These are phyloP conservation scores for Drosophila paulistorum DNA, from an alignment of 1,140 invertebrate genomes.

Conservation along the genomic window DNA sequence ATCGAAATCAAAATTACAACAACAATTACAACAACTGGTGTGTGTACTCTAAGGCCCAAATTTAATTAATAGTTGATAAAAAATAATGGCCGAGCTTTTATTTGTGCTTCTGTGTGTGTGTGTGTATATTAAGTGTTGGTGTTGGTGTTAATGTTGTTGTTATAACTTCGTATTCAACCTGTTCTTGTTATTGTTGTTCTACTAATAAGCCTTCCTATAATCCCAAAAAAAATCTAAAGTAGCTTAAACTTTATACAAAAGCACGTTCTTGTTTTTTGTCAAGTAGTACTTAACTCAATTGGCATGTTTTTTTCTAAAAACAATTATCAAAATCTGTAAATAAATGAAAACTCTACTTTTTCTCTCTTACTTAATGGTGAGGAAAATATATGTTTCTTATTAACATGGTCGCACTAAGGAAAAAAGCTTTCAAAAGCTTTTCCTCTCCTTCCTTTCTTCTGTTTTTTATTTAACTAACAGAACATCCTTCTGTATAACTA, in stretches of 20 bases:
- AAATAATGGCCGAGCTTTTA: conserved; percentile 47
- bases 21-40: conserved; percentile 62
- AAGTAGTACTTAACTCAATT: conserved; percentile 38
- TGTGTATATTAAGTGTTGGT: conserved; percentile 40
- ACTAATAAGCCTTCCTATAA: conserved; percentile 36
- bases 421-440: conserved; percentile 51
- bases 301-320: conserved; percentile 65
- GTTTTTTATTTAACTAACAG: conserved; percentile 12
- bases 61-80: neutral
- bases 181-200: conserved; percentile 30
- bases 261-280: conserved; percentile 49
- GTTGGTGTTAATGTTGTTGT: conserved; percentile 30
- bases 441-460: neutral
- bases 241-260: conserved; percentile 18
- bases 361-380: neutral
- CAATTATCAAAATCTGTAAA: conserved; percentile 21
- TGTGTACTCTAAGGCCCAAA: conserved; percentile 28
- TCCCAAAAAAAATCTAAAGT: conserved; percentile 26
- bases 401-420: conserved; percentile 48
- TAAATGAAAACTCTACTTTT: conserved; percentile 16
- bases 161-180: neutral
- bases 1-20: conserved; percentile 29
- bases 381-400: neutral
- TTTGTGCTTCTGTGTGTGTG: conserved; percentile 17
- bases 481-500: conserved; percentile 41